Evolutionary conservation across 2,797 vertebrate genomes (phyloP).

Genomic region (Syngnathus acus): DNA sequence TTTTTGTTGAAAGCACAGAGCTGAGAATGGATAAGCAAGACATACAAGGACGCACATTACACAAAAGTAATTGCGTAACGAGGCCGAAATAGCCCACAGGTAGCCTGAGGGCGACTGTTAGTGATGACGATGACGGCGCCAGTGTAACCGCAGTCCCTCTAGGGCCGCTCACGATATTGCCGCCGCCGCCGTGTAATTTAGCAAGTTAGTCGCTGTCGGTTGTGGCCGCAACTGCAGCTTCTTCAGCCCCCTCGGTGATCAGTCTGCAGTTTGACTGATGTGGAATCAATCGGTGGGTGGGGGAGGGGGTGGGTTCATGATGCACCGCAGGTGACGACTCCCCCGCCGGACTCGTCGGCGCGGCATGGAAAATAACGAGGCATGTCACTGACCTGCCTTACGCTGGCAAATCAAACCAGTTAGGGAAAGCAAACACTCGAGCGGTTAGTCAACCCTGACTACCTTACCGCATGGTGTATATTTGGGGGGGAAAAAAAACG

Average conservation of each 20-base stretch:
- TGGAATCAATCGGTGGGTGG: conserved; percentile 30
- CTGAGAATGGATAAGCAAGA: conserved; percentile 1
- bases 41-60: conserved; percentile 12
- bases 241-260: conserved; percentile 20
- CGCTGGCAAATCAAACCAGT: background rate
- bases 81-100: conserved; percentile 10
- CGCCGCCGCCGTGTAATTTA: conserved; percentile 29
- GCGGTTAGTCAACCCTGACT: background rate
- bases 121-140: conserved; percentile 9
- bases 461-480: background rate
- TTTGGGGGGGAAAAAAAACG: no score
- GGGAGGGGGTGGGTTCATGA: conserved; percentile 17
- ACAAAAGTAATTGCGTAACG: conserved; percentile 26
- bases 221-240: conserved; percentile 1
- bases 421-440: background rate
- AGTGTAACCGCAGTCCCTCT: conserved; percentile 8
- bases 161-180: no score
- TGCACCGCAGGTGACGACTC: conserved; percentile 25
- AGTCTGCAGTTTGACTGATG: conserved; percentile 22
- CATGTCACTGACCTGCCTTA: conserved; percentile 10
- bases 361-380: conserved; percentile 18
- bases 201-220: no score
- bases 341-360: conserved; percentile 2
- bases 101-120: conserved; percentile 21
- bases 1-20: background rate